Percentiles rank a stretch among this genome's conserved stretches.
These are phyloP conservation scores for Dipodomys ordii DNA, from an alignment of 2,113 vertebrate species.

Conservation along the genomic window DNA sequence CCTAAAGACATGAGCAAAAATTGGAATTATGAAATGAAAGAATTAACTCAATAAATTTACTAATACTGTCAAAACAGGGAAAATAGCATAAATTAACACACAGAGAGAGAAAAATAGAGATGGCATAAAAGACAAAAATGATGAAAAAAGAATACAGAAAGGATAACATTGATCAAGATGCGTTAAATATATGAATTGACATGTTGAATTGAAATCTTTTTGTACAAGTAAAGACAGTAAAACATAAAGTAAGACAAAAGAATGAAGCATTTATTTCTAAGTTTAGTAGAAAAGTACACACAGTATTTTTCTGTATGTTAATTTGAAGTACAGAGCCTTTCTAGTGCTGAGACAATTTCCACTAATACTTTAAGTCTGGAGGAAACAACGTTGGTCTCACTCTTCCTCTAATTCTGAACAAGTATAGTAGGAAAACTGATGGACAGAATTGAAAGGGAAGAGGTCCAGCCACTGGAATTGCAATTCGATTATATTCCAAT, in stretches of 20 bases:
- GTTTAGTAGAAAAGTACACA: neutral
- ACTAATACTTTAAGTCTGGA: neutral
- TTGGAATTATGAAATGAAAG: neutral
- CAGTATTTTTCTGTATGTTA: accelerated
- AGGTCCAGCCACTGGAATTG: neutral
- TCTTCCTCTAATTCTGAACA: neutral
- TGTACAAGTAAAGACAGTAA: no score
- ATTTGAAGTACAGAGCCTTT: neutral
- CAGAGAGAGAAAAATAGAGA: neutral
- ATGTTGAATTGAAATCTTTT: no score
- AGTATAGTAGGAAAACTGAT: neutral
- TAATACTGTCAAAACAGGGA: neutral
- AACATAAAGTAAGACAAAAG: no score
- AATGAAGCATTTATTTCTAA: neutral
- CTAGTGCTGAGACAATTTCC: neutral
- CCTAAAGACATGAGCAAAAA: neutral
- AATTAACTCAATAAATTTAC: neutral
- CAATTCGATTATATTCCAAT: neutral
- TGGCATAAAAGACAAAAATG: no score
- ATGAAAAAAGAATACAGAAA: neutral
- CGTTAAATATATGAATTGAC: no score
- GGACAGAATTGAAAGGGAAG: neutral
- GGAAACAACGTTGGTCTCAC: neutral
- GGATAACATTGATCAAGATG: no score
- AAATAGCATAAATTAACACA: neutral